phyloP scores from a whole-genome alignment of 2,797 vertebrate genomes.

The Phataginus tetradactyla region DNA sequence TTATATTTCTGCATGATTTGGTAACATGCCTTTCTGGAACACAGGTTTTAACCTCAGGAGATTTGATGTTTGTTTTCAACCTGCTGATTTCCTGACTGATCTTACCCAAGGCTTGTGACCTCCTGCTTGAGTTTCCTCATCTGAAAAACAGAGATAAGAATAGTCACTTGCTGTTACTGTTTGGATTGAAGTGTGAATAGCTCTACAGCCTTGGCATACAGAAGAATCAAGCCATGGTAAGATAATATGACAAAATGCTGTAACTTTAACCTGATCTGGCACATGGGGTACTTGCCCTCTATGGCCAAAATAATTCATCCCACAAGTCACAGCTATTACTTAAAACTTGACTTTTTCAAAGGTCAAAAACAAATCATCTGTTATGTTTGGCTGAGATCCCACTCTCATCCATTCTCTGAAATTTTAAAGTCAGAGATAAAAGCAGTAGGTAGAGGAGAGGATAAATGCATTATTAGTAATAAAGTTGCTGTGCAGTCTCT shows the following conservation, averaged over 20 bases:
- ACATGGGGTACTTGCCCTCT: neutral
- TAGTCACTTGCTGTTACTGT: conserved; percentile 40
- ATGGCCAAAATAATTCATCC: conserved; percentile 57
- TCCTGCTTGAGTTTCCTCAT: conserved; percentile 68
- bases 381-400: neutral
- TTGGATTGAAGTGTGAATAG: conserved; percentile 24
- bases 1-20: conserved; percentile 55
- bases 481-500: neutral
- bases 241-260: neutral
- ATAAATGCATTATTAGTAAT: neutral
- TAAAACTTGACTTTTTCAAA: conserved; percentile 32
- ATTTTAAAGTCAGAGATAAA: conserved; percentile 45
- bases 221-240: neutral
- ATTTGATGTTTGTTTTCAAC: conserved; percentile 39
- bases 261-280: neutral
- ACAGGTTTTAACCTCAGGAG: conserved; percentile 40
- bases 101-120: conserved; percentile 15
- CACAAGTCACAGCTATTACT: neutral
- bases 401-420: neutral
- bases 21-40: conserved; percentile 25
- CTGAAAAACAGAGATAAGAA: conserved; percentile 72
- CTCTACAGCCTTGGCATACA: neutral
- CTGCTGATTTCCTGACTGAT: conserved; percentile 50
- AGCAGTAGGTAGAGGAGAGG: neutral
- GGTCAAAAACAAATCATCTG: conserved; percentile 36